Evolutionary conservation across 2,888 invertebrate species (phyloP).

Genomic region (Leptura quadrifasciata): DNA sequence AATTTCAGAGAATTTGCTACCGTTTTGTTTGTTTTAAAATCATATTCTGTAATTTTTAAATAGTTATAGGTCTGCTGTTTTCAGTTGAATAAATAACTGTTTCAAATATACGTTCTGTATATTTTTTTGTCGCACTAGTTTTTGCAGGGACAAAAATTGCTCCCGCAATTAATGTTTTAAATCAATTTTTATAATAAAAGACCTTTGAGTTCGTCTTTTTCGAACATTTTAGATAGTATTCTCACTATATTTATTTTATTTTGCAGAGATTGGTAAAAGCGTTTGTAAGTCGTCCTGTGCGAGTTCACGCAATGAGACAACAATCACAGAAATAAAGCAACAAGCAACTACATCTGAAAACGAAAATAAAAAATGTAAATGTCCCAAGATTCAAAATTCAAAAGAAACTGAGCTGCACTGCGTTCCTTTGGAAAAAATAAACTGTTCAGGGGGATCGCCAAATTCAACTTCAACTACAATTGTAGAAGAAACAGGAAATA

Average conservation of each 20-base stretch:
- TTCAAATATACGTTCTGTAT: too few relatives aligned
- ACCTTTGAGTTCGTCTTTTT: too few relatives aligned
- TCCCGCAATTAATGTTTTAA: too few relatives aligned
- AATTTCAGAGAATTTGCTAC: too few relatives aligned
- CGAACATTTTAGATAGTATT: too few relatives aligned
- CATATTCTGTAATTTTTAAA: too few relatives aligned
- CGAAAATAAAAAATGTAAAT: neutral
- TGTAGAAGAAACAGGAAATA: neutral
- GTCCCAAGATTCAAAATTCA: neutral
- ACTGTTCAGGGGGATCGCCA: neutral
- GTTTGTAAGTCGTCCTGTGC: neutral
- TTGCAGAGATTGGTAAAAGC: neutral
- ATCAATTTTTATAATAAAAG: too few relatives aligned
- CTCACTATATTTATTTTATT: neutral
- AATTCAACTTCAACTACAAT: neutral
- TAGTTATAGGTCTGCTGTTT: too few relatives aligned
- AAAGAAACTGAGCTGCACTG: slow-evolving; percentile 25
- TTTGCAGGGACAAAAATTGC: too few relatives aligned
- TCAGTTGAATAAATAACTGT: too few relatives aligned
- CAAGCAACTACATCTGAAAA: neutral
- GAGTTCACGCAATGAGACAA: neutral
- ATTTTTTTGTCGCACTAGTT: too few relatives aligned
- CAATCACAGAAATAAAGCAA: neutral
- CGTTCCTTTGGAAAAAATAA: neutral
- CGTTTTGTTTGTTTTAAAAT: too few relatives aligned